Evolutionary conservation across 2,113 vertebrate species (phyloP), one percentile per base, ranked within the genome.

Genomic region (Vulpes ferrilata): DNA sequence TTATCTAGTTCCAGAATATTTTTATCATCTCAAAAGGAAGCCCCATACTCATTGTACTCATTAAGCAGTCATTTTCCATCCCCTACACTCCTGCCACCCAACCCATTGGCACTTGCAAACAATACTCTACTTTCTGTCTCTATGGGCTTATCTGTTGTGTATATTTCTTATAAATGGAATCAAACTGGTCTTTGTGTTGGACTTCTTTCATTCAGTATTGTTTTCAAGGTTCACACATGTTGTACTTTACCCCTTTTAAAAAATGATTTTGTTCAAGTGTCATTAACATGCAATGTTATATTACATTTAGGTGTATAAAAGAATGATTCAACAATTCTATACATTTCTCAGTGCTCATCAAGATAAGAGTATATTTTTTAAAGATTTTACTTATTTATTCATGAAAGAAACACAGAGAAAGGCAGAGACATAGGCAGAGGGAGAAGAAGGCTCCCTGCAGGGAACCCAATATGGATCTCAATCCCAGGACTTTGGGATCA

Each of bases 1-100:
- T 32, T 85, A 59, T 82, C 43, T 60, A 67, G 43, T 95, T 88
- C 6, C 76, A 55, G 85, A 95, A 84, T 84, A 73, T 51, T 79
- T 97, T 30, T 23, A 35, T 88, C 38, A 22, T 15, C 30, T n/a
- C 25, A 3, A 80, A 65, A 83, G 69, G n/a, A 79, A 88, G 96
- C 11, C 15, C 32, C 48, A 32, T 85, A 23, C 19, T 6, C 12
- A 7, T 35, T 60, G 32, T 85, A 19, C 30, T 6, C 12, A 7
- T 59, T 60, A 59, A 82, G 5, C 32, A 64, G 8, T 48, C 13
- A 57, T 38, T 78, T 17, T 3, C 11, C 60, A n/a, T 62, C 5
- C 32, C 9, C 0, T 2, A 6, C 10, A 6, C 15, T 32, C 35
- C 10, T 7, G 7, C 43, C 43, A 43, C 43, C 13, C 43, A 51